These are phyloP conservation scores for Erannis defoliaria DNA, from an alignment of 2,888 invertebrate species.

Conservation along the genomic window DNA sequence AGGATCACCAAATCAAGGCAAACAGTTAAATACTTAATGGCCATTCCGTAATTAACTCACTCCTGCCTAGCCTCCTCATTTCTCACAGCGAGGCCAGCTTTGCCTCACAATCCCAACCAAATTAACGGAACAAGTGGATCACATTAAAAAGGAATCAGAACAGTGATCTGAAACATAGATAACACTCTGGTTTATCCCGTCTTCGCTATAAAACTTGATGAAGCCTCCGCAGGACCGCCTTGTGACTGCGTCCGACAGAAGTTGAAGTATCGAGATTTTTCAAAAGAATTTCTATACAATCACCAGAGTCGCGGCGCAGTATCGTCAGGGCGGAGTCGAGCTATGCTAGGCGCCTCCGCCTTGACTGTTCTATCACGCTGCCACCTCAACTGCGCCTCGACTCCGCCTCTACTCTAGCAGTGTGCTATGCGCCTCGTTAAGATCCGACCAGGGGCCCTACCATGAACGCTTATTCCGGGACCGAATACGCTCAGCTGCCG, in stretches of 20 bases:
- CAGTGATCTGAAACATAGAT: slow-evolving; percentile 62
- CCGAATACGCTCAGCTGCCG: too few species aligned
- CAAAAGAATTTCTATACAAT: background rate
- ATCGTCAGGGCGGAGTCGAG: too few species aligned
- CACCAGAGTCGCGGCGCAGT: too few species aligned
- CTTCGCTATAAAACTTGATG: slow-evolving; percentile 47
- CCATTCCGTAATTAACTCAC: slow-evolving; percentile 21
- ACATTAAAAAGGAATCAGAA: slow-evolving; percentile 45
- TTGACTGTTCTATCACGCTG: too few species aligned
- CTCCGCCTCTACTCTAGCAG: too few species aligned
- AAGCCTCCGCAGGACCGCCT: slow-evolving; percentile 38
- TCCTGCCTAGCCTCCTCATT: slow-evolving; percentile 12
- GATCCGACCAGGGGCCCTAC: too few species aligned
- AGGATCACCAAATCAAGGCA: slow-evolving; percentile 7
- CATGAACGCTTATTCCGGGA: too few species aligned
- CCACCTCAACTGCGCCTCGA: too few species aligned
- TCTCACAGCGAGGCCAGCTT: slow-evolving; percentile 11
- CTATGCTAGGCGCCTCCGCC: too few species aligned
- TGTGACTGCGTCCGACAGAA: slow-evolving; percentile 15
- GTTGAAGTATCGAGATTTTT: slow-evolving; percentile 6
- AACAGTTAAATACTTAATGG: slow-evolving; percentile 10
- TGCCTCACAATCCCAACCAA: slow-evolving; percentile 28
- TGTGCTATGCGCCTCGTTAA: too few species aligned
- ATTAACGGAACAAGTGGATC: slow-evolving; percentile 43
- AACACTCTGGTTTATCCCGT: slow-evolving; percentile 50